These are phyloP conservation scores for Papilio polytes DNA, from an alignment of 1,140 invertebrate species.

Conservation along the genomic window DNA sequence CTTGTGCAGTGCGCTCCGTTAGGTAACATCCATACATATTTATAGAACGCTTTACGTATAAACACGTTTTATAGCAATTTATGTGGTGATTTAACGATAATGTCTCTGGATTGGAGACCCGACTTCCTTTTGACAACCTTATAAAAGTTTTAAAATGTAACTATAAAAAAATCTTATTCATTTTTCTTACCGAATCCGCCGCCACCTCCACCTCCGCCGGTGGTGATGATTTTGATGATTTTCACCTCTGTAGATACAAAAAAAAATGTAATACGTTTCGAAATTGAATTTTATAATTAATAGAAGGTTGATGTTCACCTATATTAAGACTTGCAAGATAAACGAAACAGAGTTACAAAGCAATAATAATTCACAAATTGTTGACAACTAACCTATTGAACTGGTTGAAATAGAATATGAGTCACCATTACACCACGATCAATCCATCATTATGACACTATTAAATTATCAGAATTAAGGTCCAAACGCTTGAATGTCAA, in stretches of 20 bases:
- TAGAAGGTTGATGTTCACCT: neutral
- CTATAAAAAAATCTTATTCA: neutral
- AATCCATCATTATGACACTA: neutral
- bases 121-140: neutral
- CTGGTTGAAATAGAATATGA: neutral
- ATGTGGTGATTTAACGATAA: neutral
- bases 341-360: too few species aligned
- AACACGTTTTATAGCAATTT: neutral
- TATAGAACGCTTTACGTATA: neutral
- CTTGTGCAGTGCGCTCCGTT: neutral
- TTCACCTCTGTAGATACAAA: conserved; percentile 59
- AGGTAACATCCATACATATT: conserved; percentile 25
- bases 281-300: neutral
- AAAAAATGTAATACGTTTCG: too few species aligned
- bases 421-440: neutral
- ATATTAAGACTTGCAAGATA: too few species aligned
- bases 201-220: conserved; percentile 58
- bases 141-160: neutral
- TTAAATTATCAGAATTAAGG: neutral
- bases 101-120: neutral
- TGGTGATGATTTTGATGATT: conserved; percentile 66
- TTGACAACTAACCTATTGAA: neutral
- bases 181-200: conserved; percentile 56
- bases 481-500: neutral
- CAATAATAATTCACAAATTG: neutral